Evolutionary conservation across 1,140 invertebrate species (phyloP).

Genomic region (Mylabris phalerata): DNA sequence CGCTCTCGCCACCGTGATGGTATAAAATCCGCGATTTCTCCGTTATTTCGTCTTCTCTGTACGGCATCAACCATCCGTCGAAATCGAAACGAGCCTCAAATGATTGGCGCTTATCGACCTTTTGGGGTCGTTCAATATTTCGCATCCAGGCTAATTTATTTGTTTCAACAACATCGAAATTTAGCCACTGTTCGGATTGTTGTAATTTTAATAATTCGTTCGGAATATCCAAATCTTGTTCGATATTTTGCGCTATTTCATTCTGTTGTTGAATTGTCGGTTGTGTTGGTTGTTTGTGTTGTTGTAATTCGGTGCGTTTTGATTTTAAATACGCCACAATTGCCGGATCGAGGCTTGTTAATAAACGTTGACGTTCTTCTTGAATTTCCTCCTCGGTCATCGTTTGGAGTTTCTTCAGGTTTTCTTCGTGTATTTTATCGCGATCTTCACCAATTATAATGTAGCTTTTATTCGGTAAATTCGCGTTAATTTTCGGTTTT

Average conservation of each 20-base stretch:
- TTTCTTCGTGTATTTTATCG: conserved; percentile 65
- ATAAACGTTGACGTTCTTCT: conserved; percentile 59
- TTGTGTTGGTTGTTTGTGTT: conserved; percentile 6
- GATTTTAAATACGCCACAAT: conserved; percentile 59
- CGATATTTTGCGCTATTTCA: conserved; percentile 28
- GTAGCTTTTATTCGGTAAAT: conserved; percentile 42
- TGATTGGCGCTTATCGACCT: conserved; percentile 45
- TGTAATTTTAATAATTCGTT: conserved; percentile 54
- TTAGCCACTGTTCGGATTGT: conserved; percentile 63
- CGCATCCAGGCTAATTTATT: conserved; percentile 84
- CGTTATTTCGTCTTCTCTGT: conserved; percentile 52
- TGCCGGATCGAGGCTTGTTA: conserved; percentile 59
- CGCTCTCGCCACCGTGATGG: conserved; percentile 87
- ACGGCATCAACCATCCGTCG: conserved; percentile 62
- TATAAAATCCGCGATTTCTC: conserved; percentile 63
- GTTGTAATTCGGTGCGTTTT: conserved; percentile 31
- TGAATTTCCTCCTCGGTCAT: conserved; percentile 74
- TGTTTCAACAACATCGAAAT: conserved; percentile 74
- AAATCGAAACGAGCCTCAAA: conserved; percentile 68
- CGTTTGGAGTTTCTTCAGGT: conserved; percentile 55
- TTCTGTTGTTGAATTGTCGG: conserved; percentile 34
- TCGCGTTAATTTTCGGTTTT: not conserved
- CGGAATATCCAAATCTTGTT: conserved; percentile 27
- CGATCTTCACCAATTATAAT: conserved; percentile 50
- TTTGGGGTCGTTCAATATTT: conserved; percentile 50